Base-by-base conservation (phyloP, 2,797 vertebrate genomes). In the Onychomys arenicola region DNA sequence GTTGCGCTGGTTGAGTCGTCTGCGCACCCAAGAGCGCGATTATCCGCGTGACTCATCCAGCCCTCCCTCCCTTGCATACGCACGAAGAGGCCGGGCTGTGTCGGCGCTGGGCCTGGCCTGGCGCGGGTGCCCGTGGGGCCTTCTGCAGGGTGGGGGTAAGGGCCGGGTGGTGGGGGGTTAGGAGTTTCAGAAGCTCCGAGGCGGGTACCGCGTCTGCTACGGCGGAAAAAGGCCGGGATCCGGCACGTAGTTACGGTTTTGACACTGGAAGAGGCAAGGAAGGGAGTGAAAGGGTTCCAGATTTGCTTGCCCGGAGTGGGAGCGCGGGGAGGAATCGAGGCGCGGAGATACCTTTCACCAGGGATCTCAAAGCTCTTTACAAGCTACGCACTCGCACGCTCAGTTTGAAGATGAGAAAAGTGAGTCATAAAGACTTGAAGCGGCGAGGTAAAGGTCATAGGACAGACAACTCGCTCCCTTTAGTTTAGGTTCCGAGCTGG, bases 391-490 rank as follows among this genome's bases (percentile, higher is more conserved):
- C n/a, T 88, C 91, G 83, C 89, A 76, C 27, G 91, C n/a, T 73
- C 93, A 85, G 85, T 97, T 96, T 63, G 78, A 83, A 88, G 95
- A 91, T 69, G 90, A 95, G 85, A 80, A 97, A 81, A 96, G 92
- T 97, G 97, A 97, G 94, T 97, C 98, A 97, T 83, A 92, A 80
- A 94, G 93, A 95, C 82, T 94, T 90, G 93, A 93, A 86, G 59
- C 75, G 93, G 78, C 92, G 85, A 96, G 83, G 59, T 61, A 90
- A 93, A 94, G 97, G 96, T 97, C 97, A 91, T 46, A 34, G 7
- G 82, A 80, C 93, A 32, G 82, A 80, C 93, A 32, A 3, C 57
- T 65, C 21, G 55, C 88, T 94, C 40, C 37, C 9, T 81, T 63
- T 27, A 34, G 25, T 65, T 23, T 6, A 16, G 80, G 71, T 63